phyloP scores from a whole-genome alignment of 2,113 vertebrate genomes.

The Oncorhynchus kisutch region DNA sequence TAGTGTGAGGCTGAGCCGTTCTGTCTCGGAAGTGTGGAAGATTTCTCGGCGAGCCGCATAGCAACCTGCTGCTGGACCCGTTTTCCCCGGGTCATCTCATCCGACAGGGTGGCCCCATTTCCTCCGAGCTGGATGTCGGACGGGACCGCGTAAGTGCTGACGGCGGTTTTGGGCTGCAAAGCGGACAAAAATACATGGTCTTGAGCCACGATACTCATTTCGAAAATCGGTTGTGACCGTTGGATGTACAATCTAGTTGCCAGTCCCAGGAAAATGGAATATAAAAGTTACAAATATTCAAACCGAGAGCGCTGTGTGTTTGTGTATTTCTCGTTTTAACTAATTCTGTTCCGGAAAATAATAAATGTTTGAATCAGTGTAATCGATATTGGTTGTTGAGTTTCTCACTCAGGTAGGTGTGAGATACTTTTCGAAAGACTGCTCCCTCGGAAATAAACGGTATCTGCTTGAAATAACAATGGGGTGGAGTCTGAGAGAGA shows the following conservation, averaged over 20 bases:
- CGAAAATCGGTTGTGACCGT: not conserved
- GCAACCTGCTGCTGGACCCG: constrained; percentile 77
- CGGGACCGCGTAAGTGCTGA: constrained; percentile 71
- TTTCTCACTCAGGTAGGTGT: not conserved
- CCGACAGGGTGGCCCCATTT: constrained; percentile 43
- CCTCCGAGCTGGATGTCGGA: constrained; percentile 45
- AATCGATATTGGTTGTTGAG: not conserved
- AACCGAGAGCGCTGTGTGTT: not conserved
- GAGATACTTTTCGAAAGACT: not conserved
- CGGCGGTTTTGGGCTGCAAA: constrained; percentile 67
- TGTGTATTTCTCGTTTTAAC: not conserved
- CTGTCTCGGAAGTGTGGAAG: constrained; percentile 49
- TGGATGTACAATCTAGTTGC: not conserved
- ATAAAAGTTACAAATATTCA: not conserved
- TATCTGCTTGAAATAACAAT: not conserved
- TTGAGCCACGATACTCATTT: constrained; percentile 41
- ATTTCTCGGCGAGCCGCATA: constrained; percentile 70
- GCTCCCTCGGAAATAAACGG: not conserved
- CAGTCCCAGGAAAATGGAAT: not conserved
- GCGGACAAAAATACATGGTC: constrained; percentile 74
- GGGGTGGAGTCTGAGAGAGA: constrained; percentile 4
- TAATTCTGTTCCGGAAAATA: not conserved
- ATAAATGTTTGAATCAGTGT: not conserved
- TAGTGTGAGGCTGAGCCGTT: constrained; percentile 23
- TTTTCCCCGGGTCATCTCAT: constrained; percentile 53